Conservation (phyloP, 1,140 invertebrate genomes). For the Megalonaias nervosa region DNA sequence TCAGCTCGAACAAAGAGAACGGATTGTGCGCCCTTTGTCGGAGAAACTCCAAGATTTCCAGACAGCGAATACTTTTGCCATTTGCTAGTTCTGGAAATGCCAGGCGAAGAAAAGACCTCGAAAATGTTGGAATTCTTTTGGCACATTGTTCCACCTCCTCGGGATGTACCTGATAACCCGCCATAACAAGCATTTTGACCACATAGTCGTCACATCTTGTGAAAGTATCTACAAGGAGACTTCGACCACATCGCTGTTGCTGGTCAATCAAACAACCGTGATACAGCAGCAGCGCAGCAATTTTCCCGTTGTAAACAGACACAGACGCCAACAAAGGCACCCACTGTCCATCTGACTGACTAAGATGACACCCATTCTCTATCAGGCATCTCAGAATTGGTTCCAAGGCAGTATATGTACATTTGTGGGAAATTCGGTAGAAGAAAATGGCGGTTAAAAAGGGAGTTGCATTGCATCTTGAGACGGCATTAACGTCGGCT, state of each 20-base stretch:
- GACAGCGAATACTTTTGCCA: conserved; percentile 37
- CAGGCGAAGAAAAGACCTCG: conserved; percentile 52
- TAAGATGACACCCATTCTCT: conserved; percentile 56
- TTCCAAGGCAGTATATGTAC: conserved; percentile 53
- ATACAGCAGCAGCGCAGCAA: conserved; percentile 58
- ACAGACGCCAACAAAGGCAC: conserved; percentile 57
- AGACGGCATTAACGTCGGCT: conserved; percentile 56
- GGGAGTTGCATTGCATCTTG: conserved; percentile 52
- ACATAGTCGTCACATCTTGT: conserved; percentile 58
- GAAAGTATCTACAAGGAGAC: conserved; percentile 62
- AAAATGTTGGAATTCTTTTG: conserved; percentile 60
- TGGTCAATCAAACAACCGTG: conserved; percentile 55
- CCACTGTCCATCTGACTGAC: conserved; percentile 62
- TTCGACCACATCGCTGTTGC: conserved; percentile 44
- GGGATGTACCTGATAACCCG: conserved; percentile 55
- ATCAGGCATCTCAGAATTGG: conserved; percentile 51
- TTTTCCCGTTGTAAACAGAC: conserved; percentile 57
- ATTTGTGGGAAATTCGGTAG: conserved; percentile 56
- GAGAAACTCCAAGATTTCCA: conserved; percentile 53
- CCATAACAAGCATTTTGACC: conserved; percentile 54
- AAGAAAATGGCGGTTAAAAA: conserved; percentile 65
- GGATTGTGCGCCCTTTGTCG: conserved; percentile 41
- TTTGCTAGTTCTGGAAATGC: conserved; percentile 46
- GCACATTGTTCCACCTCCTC: conserved; percentile 61
- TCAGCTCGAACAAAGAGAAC: conserved; percentile 48